These are phyloP conservation scores for Muscicapa adusta DNA, from an alignment of 2,113 vertebrate species.

Conservation along the genomic window DNA sequence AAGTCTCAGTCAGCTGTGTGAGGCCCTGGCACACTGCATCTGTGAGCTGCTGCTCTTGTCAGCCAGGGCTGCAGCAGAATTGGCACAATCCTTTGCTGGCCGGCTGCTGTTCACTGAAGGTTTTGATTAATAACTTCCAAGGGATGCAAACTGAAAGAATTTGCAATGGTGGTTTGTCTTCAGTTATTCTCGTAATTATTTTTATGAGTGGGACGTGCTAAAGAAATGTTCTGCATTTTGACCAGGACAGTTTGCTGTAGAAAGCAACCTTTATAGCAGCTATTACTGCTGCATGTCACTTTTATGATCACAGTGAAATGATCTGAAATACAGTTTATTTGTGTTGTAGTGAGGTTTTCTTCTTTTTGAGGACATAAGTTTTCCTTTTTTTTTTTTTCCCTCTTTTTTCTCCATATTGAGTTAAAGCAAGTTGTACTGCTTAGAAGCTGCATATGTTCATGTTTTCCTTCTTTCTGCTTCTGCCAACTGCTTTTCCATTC, in stretches of 20 bases:
- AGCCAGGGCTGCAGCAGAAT: neutral
- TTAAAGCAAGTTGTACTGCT: neutral
- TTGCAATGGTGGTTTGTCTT: constrained; percentile 4
- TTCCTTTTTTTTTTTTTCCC: neutral
- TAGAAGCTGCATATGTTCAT: neutral
- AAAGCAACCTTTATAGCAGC: constrained; percentile 8
- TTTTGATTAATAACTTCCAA: constrained; percentile 24
- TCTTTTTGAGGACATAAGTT: neutral
- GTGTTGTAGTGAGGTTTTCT: neutral
- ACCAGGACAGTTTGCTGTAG: neutral
- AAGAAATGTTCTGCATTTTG: constrained; percentile 5
- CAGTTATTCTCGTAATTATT: constrained; percentile 15
- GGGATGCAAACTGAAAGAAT: neutral
- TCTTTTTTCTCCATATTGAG: neutral
- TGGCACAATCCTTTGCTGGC: neutral
- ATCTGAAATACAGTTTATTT: constrained; percentile 26
- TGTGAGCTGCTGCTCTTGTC: neutral
- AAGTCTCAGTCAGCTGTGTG: neutral
- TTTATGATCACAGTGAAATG: neutral
- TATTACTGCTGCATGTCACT: neutral
- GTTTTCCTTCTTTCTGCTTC: neutral
- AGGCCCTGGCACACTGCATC: neutral
- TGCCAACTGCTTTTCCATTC: neutral
- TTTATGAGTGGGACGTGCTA: neutral
- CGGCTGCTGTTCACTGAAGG: neutral